A percentile compares a stretch with the other conserved stretches of the same genome.
phyloP scores from a whole-genome alignment of 2,113 vertebrate genomes.

The Festucalex cinctus region DNA sequence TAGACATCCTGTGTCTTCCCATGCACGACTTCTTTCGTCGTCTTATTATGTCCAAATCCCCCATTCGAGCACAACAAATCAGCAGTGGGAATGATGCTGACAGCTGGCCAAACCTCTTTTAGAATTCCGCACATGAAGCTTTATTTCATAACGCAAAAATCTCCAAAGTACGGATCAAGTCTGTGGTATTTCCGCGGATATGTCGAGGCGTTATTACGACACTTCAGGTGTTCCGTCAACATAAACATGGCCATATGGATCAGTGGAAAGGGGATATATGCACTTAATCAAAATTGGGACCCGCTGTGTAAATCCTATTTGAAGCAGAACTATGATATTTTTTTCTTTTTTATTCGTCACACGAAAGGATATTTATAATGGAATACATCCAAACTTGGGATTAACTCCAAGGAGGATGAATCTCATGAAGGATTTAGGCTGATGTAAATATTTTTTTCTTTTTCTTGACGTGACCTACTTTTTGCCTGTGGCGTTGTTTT shows the following conservation, averaged over 20 bases:
- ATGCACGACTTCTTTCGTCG: not conserved
- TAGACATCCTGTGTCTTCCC: not conserved
- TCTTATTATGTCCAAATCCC: not conserved
- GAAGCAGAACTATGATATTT: slow-evolving; percentile 7
- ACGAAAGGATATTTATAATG: slow-evolving; percentile 12
- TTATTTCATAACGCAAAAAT: slow-evolving; percentile 49
- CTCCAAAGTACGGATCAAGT: slow-evolving; percentile 34
- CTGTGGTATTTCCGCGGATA: slow-evolving; percentile 30
- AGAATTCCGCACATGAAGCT: not conserved
- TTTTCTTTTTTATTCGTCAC: not conserved
- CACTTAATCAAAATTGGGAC: not conserved
- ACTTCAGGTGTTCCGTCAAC: not conserved
- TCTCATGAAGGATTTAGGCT: not conserved
- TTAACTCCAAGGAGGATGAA: not conserved
- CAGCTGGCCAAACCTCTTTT: not conserved
- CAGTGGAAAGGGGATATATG: not conserved
- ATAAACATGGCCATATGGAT: not conserved
- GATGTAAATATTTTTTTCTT: slow-evolving; percentile 10
- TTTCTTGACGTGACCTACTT: not conserved
- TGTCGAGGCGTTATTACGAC: slow-evolving; percentile 36
- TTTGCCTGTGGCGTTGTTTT: not conserved
- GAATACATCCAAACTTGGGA: slow-evolving; percentile 15
- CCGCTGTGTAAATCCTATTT: not conserved
- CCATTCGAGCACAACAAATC: not conserved
- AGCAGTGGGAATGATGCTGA: not conserved